Evolutionary conservation across 2,797 vertebrate species (phyloP).

Genomic region (Sebastes steindachneri): DNA sequence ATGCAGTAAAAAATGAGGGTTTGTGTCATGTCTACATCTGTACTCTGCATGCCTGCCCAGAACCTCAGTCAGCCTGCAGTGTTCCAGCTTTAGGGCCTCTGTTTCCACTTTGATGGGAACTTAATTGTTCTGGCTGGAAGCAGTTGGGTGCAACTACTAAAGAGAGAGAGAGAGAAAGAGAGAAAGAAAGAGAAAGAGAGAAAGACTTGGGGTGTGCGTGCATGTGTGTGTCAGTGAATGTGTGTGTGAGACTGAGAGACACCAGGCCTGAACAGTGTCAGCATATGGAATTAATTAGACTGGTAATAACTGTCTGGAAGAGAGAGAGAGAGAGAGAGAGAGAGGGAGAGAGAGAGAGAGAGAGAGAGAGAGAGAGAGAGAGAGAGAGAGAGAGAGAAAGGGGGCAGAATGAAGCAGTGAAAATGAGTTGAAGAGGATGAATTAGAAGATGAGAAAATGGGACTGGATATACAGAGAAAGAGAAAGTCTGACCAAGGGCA

Average conservation of each 20-base stretch:
- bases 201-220: background rate
- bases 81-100: constrained; percentile 43
- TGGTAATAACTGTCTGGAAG: constrained; percentile 54
- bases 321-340: background rate
- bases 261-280: constrained; percentile 59
- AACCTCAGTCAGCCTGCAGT: constrained; percentile 26
- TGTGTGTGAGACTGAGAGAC: constrained; percentile 29
- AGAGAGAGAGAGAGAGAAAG: background rate
- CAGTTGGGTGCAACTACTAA: constrained; percentile 63
- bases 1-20: background rate
- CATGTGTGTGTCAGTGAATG: background rate
- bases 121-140: constrained; percentile 74
- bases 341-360: constrained; percentile 3
- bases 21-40: constrained; percentile 52
- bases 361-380: no score
- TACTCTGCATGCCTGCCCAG: constrained; percentile 20
- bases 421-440: constrained; percentile 18
- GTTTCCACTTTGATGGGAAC: constrained; percentile 68
- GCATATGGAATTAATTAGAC: constrained; percentile 74
- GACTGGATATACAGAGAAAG: background rate
- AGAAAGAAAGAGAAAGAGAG: background rate
- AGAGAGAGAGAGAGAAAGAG: constrained; percentile 38
- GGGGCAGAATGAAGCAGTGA: constrained; percentile 9
- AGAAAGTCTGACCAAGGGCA: constrained; percentile 10
- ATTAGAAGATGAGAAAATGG: constrained; percentile 16